phyloP scores from a whole-genome alignment of 2,113 vertebrate genomes.

The Scytalopus superciliaris region DNA sequence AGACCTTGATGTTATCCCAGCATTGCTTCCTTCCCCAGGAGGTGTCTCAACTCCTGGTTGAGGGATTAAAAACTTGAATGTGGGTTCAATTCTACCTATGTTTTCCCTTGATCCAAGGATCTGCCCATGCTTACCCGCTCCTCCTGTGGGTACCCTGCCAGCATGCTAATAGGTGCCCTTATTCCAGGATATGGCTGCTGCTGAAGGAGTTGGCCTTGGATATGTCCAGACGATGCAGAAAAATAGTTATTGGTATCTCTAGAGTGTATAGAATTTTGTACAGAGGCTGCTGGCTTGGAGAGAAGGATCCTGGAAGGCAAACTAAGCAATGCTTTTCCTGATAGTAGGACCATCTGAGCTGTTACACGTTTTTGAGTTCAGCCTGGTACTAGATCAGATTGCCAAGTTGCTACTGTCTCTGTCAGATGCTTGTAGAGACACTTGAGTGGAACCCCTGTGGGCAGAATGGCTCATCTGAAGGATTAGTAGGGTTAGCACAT shows the following conservation, averaged over 20 bases:
- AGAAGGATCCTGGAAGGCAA: neutral
- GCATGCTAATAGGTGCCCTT: neutral
- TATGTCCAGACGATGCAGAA: neutral
- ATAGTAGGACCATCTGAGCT: neutral
- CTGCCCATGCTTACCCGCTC: neutral
- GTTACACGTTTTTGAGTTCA: neutral
- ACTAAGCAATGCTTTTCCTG: neutral
- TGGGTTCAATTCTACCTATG: neutral
- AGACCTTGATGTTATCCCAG: neutral
- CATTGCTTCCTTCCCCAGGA: neutral
- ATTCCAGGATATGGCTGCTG: neutral
- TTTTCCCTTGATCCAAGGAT: neutral
- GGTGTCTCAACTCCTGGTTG: neutral
- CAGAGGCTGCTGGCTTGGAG: neutral
- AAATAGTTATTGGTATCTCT: neutral
- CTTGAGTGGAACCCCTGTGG: neutral
- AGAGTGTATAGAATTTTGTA: neutral
- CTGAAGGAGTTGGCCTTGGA: neutral
- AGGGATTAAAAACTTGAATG: neutral
- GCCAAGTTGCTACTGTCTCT: neutral
- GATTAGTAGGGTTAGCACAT: neutral
- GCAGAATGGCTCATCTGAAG: neutral
- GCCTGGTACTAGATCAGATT: neutral
- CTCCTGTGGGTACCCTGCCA: neutral
- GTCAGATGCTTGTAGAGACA: neutral